phyloP scores from a whole-genome alignment of 2,888 invertebrate genomes.

The Standfussiana lucernea region DNA sequence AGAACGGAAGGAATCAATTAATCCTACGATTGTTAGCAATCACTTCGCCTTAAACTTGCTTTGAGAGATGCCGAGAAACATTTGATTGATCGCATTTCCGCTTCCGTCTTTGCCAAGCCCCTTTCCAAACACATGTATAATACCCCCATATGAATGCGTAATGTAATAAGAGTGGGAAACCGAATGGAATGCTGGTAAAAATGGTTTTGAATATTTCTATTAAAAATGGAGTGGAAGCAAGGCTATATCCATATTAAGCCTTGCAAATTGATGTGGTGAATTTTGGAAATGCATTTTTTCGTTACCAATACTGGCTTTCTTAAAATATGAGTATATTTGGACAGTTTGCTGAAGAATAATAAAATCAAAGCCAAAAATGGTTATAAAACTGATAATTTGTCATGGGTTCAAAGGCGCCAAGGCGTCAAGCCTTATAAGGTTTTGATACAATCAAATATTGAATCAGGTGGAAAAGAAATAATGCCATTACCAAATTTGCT shows the following conservation, averaged over 20 bases:
- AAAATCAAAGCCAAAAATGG: not conserved
- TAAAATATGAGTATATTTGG: not conserved
- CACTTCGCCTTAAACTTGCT: constrained; percentile 41
- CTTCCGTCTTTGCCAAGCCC: constrained; percentile 24
- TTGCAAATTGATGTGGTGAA: not conserved
- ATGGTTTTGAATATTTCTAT: constrained; percentile 26
- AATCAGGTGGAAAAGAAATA: not conserved
- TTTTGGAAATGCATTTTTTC: not conserved
- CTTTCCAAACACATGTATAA: constrained; percentile 34
- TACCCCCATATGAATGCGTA: constrained; percentile 42
- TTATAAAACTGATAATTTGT: not conserved
- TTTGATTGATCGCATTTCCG: constrained; percentile 61
- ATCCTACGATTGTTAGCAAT: constrained; percentile 62
- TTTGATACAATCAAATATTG: not conserved
- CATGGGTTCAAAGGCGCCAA: too few relatives aligned
- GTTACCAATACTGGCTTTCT: not conserved
- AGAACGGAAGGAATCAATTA: constrained; percentile 64
- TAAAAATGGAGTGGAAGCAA: constrained; percentile 4
- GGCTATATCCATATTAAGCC: not conserved
- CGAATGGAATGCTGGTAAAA: constrained; percentile 31
- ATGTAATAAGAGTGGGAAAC: constrained; percentile 40
- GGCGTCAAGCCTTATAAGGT: not conserved
- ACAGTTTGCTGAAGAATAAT: not conserved
- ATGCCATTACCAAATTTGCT: too few relatives aligned
- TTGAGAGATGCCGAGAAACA: constrained; percentile 36